Percentiles rank a stretch among this genome's conserved stretches.
Conservation (phyloP, 53 echinoderm and acorn worm species). For the Echinometra lucunter region DNA sequence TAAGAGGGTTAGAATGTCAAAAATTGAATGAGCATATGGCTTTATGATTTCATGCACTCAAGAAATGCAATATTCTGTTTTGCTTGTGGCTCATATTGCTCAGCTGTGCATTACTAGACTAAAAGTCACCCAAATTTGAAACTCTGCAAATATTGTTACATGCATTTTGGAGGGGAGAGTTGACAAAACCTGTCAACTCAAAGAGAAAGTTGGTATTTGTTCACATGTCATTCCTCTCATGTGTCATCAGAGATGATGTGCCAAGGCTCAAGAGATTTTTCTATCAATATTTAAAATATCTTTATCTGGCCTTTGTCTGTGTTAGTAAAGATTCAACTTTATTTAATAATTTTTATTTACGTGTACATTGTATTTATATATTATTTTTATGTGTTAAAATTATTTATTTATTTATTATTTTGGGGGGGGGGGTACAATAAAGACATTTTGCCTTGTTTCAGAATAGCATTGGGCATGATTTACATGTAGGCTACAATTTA, state of each 20-base stretch:
- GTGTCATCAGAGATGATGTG: neutral
- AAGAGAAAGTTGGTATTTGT: conserved; percentile 16
- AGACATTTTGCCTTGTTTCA: too few species aligned
- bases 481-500: too few species aligned
- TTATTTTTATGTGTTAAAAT: too few species aligned
- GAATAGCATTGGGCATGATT: too few species aligned
- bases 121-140: conserved; percentile 45
- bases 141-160: conserved; percentile 48
- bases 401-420: too few species aligned
- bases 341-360: neutral
- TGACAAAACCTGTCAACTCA: conserved; percentile 23
- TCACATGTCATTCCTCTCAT: conserved; percentile 8
- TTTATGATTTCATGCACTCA: neutral
- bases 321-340: neutral
- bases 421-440: too few species aligned
- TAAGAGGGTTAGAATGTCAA: neutral
- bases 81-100: conserved; percentile 15
- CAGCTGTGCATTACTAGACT: conserved; percentile 36
- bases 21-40: conserved; percentile 21
- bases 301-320: neutral
- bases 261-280: neutral
- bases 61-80: conserved; percentile 4
- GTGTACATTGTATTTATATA: too few species aligned
- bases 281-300: neutral
- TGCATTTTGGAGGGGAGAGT: conserved; percentile 3